Conservation (phyloP, 2,113 vertebrate species). For the Gasterosteus aculeatus region DNA sequence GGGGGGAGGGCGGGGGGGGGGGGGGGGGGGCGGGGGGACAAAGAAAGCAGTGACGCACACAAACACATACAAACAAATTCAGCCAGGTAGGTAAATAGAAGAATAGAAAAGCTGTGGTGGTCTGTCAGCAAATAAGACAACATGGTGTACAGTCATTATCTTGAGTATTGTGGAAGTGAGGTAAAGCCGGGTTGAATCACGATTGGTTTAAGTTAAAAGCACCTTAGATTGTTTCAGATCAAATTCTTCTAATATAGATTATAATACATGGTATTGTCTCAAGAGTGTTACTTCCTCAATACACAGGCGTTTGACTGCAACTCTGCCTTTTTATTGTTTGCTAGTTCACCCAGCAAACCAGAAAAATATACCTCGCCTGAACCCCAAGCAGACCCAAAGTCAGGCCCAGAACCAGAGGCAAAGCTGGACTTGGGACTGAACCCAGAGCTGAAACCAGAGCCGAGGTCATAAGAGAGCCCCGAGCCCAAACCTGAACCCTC, state of each 20-base stretch:
- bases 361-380: conserved; percentile 70
- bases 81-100: not conserved
- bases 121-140: conserved; percentile 37
- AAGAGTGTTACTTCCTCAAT: conserved; percentile 28
- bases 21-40: not conserved
- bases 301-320: conserved; percentile 47
- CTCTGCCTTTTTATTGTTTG: conserved; percentile 67
- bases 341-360: conserved; percentile 57
- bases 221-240: not conserved
- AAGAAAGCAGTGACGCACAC: conserved; percentile 1
- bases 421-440: conserved; percentile 50
- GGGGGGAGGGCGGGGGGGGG: not conserved
- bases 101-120: conserved; percentile 1
- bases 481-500: conserved; percentile 65
- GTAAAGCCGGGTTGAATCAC: not conserved
- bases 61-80: not conserved
- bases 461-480: conserved; percentile 40
- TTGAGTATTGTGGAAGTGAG: conserved; percentile 23
- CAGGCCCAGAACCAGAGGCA: conserved; percentile 69
- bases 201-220: not conserved
- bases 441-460: conserved; percentile 54
- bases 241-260: not conserved
- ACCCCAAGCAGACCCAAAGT: conserved; percentile 65
- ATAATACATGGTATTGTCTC: not conserved
- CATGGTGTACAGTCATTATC: conserved; percentile 48